Conservation (phyloP, 2,113 vertebrate genomes). For the Chroicocephalus ridibundus region DNA sequence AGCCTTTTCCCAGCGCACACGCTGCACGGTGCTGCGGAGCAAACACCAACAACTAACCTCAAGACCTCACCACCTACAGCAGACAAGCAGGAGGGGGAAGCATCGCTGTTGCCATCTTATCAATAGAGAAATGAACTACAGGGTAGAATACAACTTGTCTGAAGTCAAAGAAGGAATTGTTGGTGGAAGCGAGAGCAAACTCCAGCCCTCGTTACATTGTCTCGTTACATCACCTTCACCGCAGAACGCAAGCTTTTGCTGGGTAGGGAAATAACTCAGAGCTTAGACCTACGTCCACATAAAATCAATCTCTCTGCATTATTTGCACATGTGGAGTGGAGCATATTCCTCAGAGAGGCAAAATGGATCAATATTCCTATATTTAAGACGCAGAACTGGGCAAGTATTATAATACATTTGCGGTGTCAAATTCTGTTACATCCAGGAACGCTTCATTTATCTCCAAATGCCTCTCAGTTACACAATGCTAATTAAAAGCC, state of each 20-base stretch:
- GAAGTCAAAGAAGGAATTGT: background rate
- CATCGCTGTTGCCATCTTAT: background rate
- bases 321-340: fast-evolving
- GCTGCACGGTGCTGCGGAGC: background rate
- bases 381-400: background rate
- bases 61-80: background rate
- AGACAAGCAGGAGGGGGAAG: background rate
- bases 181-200: background rate
- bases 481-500: background rate
- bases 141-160: background rate
- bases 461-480: background rate
- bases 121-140: background rate
- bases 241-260: background rate
- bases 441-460: background rate
- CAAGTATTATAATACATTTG: background rate
- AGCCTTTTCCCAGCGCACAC: fast-evolving
- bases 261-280: background rate
- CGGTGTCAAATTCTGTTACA: fast-evolving
- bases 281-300: fast-evolving
- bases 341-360: fast-evolving
- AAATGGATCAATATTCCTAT: fast-evolving
- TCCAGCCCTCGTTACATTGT: background rate
- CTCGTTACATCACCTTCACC: background rate
- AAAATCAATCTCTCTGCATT: background rate
- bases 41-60: background rate